Evolutionary conservation across 2,888 invertebrate genomes (phyloP), one percentile per base, ranked within the genome.

Genomic region (Drosophila anomelani): DNA sequence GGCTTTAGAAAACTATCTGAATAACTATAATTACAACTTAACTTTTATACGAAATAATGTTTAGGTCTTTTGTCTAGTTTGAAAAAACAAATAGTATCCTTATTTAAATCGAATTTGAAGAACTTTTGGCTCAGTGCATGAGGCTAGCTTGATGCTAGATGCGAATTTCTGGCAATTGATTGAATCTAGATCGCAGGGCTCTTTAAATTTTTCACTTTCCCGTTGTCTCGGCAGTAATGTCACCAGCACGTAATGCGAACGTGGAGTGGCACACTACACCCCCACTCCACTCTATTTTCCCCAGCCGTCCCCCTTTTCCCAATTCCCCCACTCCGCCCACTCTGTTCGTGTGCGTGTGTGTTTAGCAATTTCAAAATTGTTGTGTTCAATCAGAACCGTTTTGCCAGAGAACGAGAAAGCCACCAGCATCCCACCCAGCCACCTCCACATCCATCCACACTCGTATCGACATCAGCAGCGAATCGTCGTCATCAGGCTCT

Each of bases 301-400:
- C 51, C 6, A 49, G 7, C 46, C 46, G 1, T 8, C 60, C 62
- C 49, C 32, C 32, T 32, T 10, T 32, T 32, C 12, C 34, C 15
- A 23, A 39, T 44, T 34, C 15, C 49, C 53, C 51, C 49, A 17
- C 29, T 23, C 29, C 58, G n/a, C 55, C 32, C 46, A 58, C 43
- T 57, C 38, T 41, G 54, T 26, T 59, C 46, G 62, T 54, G 63
- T 75, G 47, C 53, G 63, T 80, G 64, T 78, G 64, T 80, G 80
- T 69, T 77, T 63, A 77, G 80, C 84, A 83, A 88, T 84, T 88
- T 85, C 71, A 83, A 88, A 88, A 85, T 80, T 85, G 81, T 85
- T 88, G 86, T 88, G 88, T 80, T 84, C 88, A 84, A 84, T 84
- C 88, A 84, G 77, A 80, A 63, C 47, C 74, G 53, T 60, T 77